Evolutionary conservation across 1,140 invertebrate genomes (phyloP), one percentile per base, ranked within the genome.

Genomic region (Zaprionus inermis): DNA sequence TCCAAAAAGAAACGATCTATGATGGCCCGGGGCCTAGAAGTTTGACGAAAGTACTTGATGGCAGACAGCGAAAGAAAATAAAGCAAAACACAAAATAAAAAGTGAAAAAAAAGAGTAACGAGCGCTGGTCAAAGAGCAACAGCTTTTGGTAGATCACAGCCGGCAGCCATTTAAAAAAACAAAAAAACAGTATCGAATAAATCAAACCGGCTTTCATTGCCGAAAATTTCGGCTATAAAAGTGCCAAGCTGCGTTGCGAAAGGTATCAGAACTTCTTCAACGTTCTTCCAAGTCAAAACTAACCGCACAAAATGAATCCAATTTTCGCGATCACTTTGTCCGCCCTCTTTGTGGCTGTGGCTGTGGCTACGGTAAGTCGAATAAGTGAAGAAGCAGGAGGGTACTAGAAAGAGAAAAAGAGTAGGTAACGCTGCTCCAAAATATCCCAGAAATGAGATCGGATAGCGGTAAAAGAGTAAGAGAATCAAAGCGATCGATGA

Each of bases 1-100:
- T 46, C 80, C 72, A 83, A 57, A 58, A 14, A 36, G 18, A 78
- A 81, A 7, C 63, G n/a, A 66, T 77, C 73, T 56, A 57, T 55
- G 24, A 11, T 51, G 46, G 61, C 65, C 81, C 82, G 22, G 58
- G 9, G 76, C 76, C 76, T 46, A 71, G 24, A 72, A 66, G 70
- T 73, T 44, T 66, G 71, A 85, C 81, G 82, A 85, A 85, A 85
- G 82, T 81, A 76, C 81, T 85, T 59, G 24, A 46, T 69, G 18
- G 58, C 44, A 59, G 59, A 61, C 44, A 70, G n/a, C 14, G 44
- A 56, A 70, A 32, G 9, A 44, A 59, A 54, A 55, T 30, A 46
- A 44, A 65, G 24, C 24, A 28, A 12, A 30, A 49, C 44, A 67
- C 36, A 38, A 14, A 9, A 20, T 16, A 57, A 67, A 34, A 14